Percentiles rank a stretch among this genome's conserved stretches.
Conservation (phyloP, 1,140 invertebrate genomes). For the Drosophila repletoides region DNA sequence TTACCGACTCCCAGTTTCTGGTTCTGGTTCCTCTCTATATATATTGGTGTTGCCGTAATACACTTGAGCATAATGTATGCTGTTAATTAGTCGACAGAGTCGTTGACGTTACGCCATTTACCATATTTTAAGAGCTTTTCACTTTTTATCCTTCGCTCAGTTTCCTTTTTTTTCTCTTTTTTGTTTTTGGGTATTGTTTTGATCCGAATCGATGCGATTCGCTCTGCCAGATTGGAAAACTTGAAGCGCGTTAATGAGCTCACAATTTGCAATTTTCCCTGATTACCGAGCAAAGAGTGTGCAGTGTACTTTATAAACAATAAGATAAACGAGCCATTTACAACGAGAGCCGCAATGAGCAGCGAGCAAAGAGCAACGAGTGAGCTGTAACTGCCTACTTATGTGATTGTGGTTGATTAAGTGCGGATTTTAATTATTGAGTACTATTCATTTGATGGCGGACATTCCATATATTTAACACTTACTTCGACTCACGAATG, state of each 20-base stretch:
- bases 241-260: slow-evolving; percentile 44
- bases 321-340: slow-evolving; percentile 4
- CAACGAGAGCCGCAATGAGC: too few relatives aligned
- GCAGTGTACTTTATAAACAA: slow-evolving; percentile 5
- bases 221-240: slow-evolving; percentile 8
- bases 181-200: slow-evolving; percentile 34
- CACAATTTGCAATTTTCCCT: slow-evolving; percentile 17
- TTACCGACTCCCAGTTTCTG: not conserved
- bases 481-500: too few relatives aligned
- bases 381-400: too few relatives aligned
- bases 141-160: not conserved
- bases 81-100: slow-evolving; percentile 67
- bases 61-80: slow-evolving; percentile 79
- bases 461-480: too few relatives aligned
- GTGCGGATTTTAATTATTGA: too few relatives aligned
- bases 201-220: slow-evolving; percentile 4
- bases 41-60: slow-evolving; percentile 59
- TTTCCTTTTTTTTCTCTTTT: not conserved
- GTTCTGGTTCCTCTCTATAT: not conserved
- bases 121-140: slow-evolving; percentile 27
- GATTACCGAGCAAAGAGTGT: slow-evolving; percentile 14
- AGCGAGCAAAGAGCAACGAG: too few relatives aligned
- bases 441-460: too few relatives aligned
- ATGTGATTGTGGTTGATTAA: too few relatives aligned
- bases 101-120: slow-evolving; percentile 48